Conservation (phyloP, 2,113 vertebrate species). For the Solea senegalensis region DNA sequence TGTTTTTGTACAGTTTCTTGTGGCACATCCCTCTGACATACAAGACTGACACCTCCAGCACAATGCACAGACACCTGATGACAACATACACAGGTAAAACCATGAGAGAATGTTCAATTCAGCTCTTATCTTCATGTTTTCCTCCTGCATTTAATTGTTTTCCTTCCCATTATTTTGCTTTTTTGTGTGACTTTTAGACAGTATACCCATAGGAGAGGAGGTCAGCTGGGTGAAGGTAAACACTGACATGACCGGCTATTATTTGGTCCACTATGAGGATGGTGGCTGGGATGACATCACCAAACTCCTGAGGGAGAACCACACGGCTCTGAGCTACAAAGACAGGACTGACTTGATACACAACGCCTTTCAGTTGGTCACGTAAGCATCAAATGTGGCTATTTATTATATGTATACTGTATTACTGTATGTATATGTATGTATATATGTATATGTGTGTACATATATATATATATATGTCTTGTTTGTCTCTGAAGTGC, state of each 20-base stretch:
- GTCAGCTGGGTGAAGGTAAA: slow-evolving; percentile 84
- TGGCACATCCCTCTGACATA: slow-evolving; percentile 81
- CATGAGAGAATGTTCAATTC: neutral
- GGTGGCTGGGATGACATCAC: slow-evolving; percentile 79
- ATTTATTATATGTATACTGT: too few species aligned
- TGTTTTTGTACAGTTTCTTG: slow-evolving; percentile 66
- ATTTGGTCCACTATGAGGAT: slow-evolving; percentile 83
- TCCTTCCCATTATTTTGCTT: neutral
- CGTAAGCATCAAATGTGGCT: slow-evolving; percentile 70
- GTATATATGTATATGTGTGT: neutral
- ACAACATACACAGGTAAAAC: slow-evolving; percentile 66
- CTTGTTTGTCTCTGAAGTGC: slow-evolving; percentile 64
- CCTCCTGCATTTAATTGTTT: neutral
- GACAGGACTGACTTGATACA: slow-evolving; percentile 84
- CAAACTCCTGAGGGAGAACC: slow-evolving; percentile 78
- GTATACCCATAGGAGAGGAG: slow-evolving; percentile 72
- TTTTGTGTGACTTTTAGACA: slow-evolving; percentile 63
- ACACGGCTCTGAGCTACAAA: slow-evolving; percentile 81
- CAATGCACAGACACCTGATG: slow-evolving; percentile 72
- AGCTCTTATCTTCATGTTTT: neutral
- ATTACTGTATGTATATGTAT: too few species aligned
- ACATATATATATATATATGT: neutral
- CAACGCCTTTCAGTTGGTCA: slow-evolving; percentile 83
- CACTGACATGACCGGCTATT: slow-evolving; percentile 84
- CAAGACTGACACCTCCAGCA: slow-evolving; percentile 70